phyloP scores from a whole-genome alignment of 2,113 vertebrate species.

The Oceanodroma tethys region DNA sequence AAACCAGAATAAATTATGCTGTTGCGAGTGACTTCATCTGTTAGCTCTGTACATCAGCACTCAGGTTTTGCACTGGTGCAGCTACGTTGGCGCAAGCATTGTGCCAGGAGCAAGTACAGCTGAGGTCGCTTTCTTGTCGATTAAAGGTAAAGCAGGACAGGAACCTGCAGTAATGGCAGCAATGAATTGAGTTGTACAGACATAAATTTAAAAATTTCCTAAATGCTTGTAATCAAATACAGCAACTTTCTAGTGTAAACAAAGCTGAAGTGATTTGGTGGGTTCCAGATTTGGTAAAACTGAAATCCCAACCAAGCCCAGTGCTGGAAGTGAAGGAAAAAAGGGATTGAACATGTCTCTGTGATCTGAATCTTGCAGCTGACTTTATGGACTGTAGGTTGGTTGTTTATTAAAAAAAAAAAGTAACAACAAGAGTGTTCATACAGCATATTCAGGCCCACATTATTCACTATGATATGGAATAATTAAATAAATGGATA shows the following conservation, averaged over 20 bases:
- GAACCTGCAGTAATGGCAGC: not conserved
- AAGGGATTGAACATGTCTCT: accelerated
- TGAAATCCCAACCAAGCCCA: not conserved
- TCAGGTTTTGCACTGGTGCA: not conserved
- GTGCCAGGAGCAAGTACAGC: not conserved
- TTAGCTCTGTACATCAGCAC: not conserved
- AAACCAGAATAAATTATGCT: not conserved
- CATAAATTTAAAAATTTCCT: not conserved
- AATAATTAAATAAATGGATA: not conserved
- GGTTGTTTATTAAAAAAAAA: not conserved
- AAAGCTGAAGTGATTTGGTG: not conserved
- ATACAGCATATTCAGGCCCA: not conserved
- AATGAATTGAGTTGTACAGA: not conserved
- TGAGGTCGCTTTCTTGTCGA: accelerated
- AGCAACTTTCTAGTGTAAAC: not conserved
- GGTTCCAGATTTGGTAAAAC: not conserved
- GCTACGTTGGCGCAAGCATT: not conserved
- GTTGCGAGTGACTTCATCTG: not conserved
- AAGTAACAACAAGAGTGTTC: no score
- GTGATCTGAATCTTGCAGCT: not conserved
- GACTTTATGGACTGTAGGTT: not conserved
- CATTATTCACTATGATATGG: not conserved
- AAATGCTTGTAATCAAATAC: not conserved
- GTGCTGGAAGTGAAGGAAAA: accelerated
- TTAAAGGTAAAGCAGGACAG: not conserved